Evolutionary conservation across 2,797 vertebrate genomes (phyloP), one percentile per base, ranked within the genome.

Genomic region (Xenentodon cancila): DNA sequence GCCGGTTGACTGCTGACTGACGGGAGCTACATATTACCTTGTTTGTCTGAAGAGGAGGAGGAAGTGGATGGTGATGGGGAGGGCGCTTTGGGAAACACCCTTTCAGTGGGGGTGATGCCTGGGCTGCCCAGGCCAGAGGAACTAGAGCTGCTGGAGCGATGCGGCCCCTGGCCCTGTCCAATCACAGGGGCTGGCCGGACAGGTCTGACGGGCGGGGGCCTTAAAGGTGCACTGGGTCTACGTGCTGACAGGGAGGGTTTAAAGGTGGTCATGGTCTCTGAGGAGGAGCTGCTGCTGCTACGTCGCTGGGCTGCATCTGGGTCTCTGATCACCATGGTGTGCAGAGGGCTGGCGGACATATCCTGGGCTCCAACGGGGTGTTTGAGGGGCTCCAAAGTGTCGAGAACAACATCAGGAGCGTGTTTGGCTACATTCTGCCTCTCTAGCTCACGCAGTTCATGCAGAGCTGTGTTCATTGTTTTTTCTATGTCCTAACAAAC

Each of bases 381-480:
- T 85, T 97, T 98, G 82, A 97, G 90, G 27, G 95, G 96, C 88
- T 98, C 97, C 86, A 98, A 85, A 0, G 96, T 98, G 93, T 98
- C 97, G 82, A 98, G 93, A 25, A 98, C 97, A 58, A 98, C 95
- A 0, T 97, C 97, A 0, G 96, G 97, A 0, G 97, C 96, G 47
- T 98, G 97, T 87, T 98, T 98, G 84, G 92, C 96, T 0, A 96
- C 96, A 84, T 98, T 98, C 91, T 98, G 96, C 71, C 96, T 88
- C 92, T 98, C 97, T 44, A 98, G 93, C 81, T 98, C 97, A 18
- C 96, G 93, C 82, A 98, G 71, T 87, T 98, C 97, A 0, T 96
- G 95, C 53, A 98, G 93, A 0, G 97, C 96, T 0, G 96, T 97
- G 79, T 95, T 98, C 96, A 98, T 98, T 37, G 96, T 98, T 92